Percentiles rank a stretch among this genome's conserved stretches.
Conservation (phyloP, 92 coral and sea anemone species). For the Blastomussa wellsi region DNA sequence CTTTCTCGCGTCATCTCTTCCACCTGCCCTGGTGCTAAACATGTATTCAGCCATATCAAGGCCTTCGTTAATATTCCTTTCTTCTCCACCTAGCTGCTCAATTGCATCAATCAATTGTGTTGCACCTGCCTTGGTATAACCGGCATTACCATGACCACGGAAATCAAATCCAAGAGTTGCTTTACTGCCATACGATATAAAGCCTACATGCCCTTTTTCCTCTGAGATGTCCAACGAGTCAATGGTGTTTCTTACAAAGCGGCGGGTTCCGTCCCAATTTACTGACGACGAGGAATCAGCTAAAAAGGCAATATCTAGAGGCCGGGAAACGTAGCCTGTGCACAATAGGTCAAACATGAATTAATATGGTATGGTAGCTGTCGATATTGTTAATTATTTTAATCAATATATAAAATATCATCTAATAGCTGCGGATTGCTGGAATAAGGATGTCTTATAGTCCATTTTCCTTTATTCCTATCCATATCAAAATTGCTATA, state of each 20-base stretch:
- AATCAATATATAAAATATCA: no score
- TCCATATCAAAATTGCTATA: not conserved
- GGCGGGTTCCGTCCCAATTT: constrained; percentile 40
- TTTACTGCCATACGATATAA: constrained; percentile 47
- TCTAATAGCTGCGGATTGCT: no score
- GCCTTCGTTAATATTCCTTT: constrained; percentile 49
- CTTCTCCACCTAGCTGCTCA: constrained; percentile 39
- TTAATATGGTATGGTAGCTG: not conserved
- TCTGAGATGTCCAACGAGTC: constrained; percentile 54
- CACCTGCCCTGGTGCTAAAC: constrained; percentile 57
- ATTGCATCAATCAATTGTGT: constrained; percentile 52
- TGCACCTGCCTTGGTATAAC: constrained; percentile 34
- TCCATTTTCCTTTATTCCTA: not conserved
- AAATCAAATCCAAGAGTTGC: constrained; percentile 56
- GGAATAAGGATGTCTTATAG: no score
- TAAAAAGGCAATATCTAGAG: constrained; percentile 67
- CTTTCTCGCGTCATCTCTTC: constrained; percentile 47
- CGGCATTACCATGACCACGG: constrained; percentile 48
- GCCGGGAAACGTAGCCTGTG: constrained; percentile 13
- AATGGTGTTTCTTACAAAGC: constrained; percentile 51
- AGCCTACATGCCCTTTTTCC: constrained; percentile 64
- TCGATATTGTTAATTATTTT: no score
- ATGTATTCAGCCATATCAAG: constrained; percentile 49
- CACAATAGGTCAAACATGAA: not conserved
- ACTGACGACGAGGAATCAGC: constrained; percentile 62